A percentile compares a stretch with the other conserved stretches of the same genome.
phyloP scores from a whole-genome alignment of 2,113 vertebrate genomes.

The human region GRCh38 chr6:18784001-18784500 shows the following conservation, averaged over 20 bases:
- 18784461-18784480: neutral
- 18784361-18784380: neutral
- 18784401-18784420: neutral
- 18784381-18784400: neutral
- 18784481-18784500: neutral
- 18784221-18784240: neutral
- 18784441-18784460: neutral
- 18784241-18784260: neutral
- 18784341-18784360: neutral
- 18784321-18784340: neutral
- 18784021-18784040: neutral
- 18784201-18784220: neutral
- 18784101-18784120: neutral
- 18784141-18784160: neutral
- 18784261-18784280: neutral
- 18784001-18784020: neutral
- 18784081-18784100: neutral
- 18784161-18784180: neutral
- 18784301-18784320: neutral
- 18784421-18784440: neutral
- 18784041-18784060: neutral
- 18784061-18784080: neutral
- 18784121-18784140: neutral
- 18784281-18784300: neutral
- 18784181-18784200: neutral